These are phyloP conservation scores for Meda fulgida DNA, from an alignment of 2,797 vertebrate genomes.

Conservation along the genomic window DNA sequence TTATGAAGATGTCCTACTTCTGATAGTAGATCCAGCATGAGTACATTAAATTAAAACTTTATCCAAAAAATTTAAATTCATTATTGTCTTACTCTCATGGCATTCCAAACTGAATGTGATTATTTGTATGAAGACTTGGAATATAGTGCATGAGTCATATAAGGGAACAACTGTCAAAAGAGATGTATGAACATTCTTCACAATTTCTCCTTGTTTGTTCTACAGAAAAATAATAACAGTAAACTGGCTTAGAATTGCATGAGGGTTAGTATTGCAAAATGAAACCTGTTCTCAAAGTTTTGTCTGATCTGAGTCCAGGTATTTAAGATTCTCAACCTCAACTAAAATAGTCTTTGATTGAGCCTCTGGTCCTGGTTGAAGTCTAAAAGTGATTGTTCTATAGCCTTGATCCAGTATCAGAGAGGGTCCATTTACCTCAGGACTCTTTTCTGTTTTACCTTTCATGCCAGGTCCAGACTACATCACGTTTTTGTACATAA, in stretches of 20 bases:
- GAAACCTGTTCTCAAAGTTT: no score
- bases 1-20: conserved; percentile 2
- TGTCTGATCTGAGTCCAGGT: background rate
- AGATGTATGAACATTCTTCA: background rate
- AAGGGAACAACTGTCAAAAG: background rate
- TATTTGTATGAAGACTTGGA: background rate
- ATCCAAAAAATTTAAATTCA: background rate
- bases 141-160: background rate
- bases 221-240: background rate
- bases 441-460: background rate
- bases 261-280: background rate
- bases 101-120: background rate
- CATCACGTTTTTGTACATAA: no score
- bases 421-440: background rate
- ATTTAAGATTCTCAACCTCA: background rate
- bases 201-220: background rate
- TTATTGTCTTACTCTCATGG: background rate
- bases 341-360: background rate
- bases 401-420: background rate
- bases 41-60: background rate
- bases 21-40: background rate
- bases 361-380: background rate
- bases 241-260: background rate
- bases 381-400: background rate
- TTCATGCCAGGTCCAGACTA: background rate